Base-by-base conservation (phyloP, 2,888 invertebrate genomes). In the Scaptomyza polygonia region DNA sequence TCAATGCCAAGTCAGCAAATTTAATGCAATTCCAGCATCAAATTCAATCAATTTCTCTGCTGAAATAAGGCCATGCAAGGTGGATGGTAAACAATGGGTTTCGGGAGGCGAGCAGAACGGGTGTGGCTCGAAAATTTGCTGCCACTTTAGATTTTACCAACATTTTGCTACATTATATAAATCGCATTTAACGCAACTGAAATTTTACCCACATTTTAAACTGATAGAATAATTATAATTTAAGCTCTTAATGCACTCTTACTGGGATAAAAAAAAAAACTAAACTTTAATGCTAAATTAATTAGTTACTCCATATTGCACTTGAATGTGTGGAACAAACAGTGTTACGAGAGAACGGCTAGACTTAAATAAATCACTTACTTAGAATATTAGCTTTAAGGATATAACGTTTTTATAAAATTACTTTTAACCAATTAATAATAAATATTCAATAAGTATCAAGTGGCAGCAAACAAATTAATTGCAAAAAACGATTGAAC, bases 1-100 rank as follows among this genome's bases (percentile, higher is more conserved):
- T 68, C 67, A 75, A 45, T 69, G 82, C 73, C 66, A 67, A 73
- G 70, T 81, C 82, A 78, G 79, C 65, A 70, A 68, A 73, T 70
- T 63, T 63, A 76, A 84, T 84, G 75, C 73, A 70, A 72, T 73
- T 73, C 8, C 68, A 68, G 51, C 74, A 40, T n/a, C 30, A 69
- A 72, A 72, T 72, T 72, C 47, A 69, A 72, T 72, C 66, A 72
- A 74, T 61, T 66, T 65, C 59, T 43, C 45, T 36, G 53, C 45
- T 42, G 8, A 36, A 34, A 39, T 30, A 32, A 6, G 18, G 39
- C 21, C 9, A 51, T 16, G 30, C 43, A 7, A 14, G 8, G 5
- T 18, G 7, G 12, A 29, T 6, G 8, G 14, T 12, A 11, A 21
- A n/a, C 1, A 25, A 25, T 25, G 5, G 25, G 11, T 14, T 25